Evolutionary conservation across 2,797 vertebrate species (phyloP), one percentile per base, ranked within the genome.

Genomic region (Cetoscarus ocellatus): DNA sequence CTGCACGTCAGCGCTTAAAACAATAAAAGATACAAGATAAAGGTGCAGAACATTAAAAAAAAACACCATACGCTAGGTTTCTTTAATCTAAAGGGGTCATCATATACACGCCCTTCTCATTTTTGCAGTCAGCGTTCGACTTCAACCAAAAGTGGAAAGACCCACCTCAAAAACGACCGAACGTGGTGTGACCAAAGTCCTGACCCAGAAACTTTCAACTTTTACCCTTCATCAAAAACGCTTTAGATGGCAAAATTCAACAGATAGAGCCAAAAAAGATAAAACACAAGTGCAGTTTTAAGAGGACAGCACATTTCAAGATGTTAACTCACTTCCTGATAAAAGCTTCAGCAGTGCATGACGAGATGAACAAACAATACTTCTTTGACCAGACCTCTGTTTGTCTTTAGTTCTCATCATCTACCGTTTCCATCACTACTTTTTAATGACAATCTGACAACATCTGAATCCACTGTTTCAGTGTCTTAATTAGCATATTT

Each of bases 31-130:
- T 43, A 18, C 8, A 51, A 49, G 11, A 60, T 36, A 75, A 8
- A 40, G 54, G 6, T 12, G 48, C 18, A 45, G 36, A 18, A n/a
- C n/a, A 17, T n/a, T 8, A 43, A 61, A 48, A 43, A 61, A 48
- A 70, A 15, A 50, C 45, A 68, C 47, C 17, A 72, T 17, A 51
- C 35, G 55, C 48, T 13, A 10, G 40, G 40, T 27, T 27, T 27
- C 27, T 27, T 44, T 48, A 85, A 94, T 94, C 93, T 90, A 94
- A 93, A 79, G 64, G 78, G 93, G 92, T 83, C 92, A 95, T 94
- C 92, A 34, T 40, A 19, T 57, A 54, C 47, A 52, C 67, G 49
- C 53, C 48, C 17, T 40, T 56, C 47, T 78, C 73, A 82, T 84
- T 73, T 73, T 48, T 79, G 27, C 18, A 48, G 70, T 88, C 57